Percentiles rank a stretch among this genome's conserved stretches.
Conservation (phyloP, 2,797 vertebrate genomes). For the Astyanax mexicanus region DNA sequence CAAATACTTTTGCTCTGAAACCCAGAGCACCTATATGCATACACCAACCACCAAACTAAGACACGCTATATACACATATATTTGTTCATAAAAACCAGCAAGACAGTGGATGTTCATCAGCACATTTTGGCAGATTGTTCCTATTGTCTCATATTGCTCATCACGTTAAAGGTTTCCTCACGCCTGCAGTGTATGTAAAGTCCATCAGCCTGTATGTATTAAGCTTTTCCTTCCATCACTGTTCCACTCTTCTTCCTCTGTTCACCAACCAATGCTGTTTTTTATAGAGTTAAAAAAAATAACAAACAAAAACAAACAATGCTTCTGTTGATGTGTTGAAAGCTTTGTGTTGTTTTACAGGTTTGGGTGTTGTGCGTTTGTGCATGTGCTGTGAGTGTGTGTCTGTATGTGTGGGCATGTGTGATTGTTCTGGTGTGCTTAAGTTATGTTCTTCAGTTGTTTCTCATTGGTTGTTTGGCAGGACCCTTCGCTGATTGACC, state of each 20-base stretch:
- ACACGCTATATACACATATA: slow-evolving; percentile 12
- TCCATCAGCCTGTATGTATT: slow-evolving; percentile 8
- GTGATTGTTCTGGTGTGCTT: slow-evolving; percentile 9
- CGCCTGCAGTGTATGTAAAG: background rate
- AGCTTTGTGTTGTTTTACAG: slow-evolving; percentile 49
- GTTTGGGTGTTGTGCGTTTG: slow-evolving; percentile 45
- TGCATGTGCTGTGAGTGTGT: slow-evolving; percentile 54
- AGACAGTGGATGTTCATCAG: slow-evolving; percentile 20
- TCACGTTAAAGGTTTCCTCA: background rate
- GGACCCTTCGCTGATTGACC: slow-evolving; percentile 44
- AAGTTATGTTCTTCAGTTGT: too few relatives aligned
- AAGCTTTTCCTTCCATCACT: slow-evolving; percentile 13
- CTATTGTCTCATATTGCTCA: background rate
- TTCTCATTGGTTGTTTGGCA: slow-evolving; percentile 33
- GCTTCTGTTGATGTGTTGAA: slow-evolving; percentile 40
- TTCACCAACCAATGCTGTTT: slow-evolving; percentile 38
- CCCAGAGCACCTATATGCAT: background rate
- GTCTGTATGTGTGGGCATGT: slow-evolving; percentile 29
- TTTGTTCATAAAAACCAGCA: slow-evolving; percentile 6
- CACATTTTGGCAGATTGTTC: slow-evolving; percentile 3
- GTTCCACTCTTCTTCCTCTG: slow-evolving; percentile 53
- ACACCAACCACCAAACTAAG: slow-evolving; percentile 24
- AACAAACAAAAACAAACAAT: too few relatives aligned
- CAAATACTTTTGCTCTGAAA: too few relatives aligned
- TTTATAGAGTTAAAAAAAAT: background rate